Base-by-base conservation (phyloP, 2,113 vertebrate species). In the Trogon surrucura region DNA sequence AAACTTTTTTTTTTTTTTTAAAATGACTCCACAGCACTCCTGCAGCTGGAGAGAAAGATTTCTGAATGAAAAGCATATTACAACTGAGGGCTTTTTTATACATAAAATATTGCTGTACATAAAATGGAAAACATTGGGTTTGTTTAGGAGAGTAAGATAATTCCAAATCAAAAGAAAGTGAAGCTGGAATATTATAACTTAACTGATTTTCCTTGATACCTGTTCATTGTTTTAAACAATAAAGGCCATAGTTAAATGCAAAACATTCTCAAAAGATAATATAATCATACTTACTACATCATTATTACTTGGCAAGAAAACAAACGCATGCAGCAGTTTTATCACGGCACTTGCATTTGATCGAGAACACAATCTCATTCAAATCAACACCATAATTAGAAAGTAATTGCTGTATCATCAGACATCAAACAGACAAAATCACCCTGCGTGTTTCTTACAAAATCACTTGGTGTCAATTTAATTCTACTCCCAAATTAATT, bases 371-470 rank as follows among this genome's bases (percentile, higher is more conserved):
- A 91, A 94, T 83, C 75, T 88, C 80, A 86, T 92, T 92, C 86
- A 94, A 94, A 96, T 89, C 88, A 96, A 94, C 77, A 72, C 70
- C 36, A 20, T 70, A 93, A 95, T 82, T 92, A 91, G 86, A 91
- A 94, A 92, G 95, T 47, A 96, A 94, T 74, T 82, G 73, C 83
- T 84, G 48, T 79, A 18, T 91, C 94, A 94, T 85, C 86, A 97
- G 80, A 95, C 92, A 96, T 97, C 88, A 97, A 96, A 96, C 65
- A 95, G 88, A 57, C 51, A 92, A 89, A 86, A 93, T 89, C 85
- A 94, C 72, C 90, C 72, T 90, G 80, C 88, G 85, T 96, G 85
- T 90, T 94, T 94, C 80, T 67, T 91, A 53, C 75, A 73, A 79
- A 88, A 80, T 83, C 53, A 41, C 41, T 86, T 4, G 4, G 36